Base-by-base conservation (phyloP, 1,140 invertebrate genomes). In the Penaeus vannamei region DNA sequence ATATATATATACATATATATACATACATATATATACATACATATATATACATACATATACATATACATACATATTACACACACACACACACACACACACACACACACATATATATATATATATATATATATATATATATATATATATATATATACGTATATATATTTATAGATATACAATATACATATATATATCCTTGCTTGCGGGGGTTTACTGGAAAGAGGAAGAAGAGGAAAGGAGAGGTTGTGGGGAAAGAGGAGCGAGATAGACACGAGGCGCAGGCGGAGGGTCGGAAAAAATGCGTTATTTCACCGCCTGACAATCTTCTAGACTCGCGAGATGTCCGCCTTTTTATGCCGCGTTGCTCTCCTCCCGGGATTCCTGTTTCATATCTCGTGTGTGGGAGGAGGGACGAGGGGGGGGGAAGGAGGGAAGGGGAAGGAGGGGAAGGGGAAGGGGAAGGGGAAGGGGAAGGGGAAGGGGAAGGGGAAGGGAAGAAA, bases 111-210 rank as follows among this genome's bases (percentile, higher is more conserved):
- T 36, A 22, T 36, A 36, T 80, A 36, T 80, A 36, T 80, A 81
- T 81, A 81, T 81, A 46, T 81, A 81, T 81, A 81, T 81, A 81
- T 81, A 81, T 81, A 81, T 81, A 81, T 81, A 81, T 81, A 81
- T 81, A 81, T 81, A 81, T 72, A 72, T 72, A 72, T 72, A 72
- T 72, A 72, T 72, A 72, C 14, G 14, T 72, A 72, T 72, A 72
- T 32, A 32, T 72, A 72, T 32, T 7, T 26, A 32, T 72, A 76
- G n/a, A 76, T 76, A n/a, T 76, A 76, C n/a, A 36, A 76, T 76
- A 76, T 76, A n/a, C 17, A 76, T n/a, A 76, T 76, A 76, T n/a
- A 76, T 76, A 76, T 76, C 10, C 29, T 76, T 32, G 5, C 17
- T 76, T 32, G 1, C 7, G 29, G 32, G 5, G 32, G 19, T 7